Evolutionary conservation across 2,797 vertebrate genomes (phyloP), one percentile per base, ranked within the genome.

Genomic region (Danio aesculapii): DNA sequence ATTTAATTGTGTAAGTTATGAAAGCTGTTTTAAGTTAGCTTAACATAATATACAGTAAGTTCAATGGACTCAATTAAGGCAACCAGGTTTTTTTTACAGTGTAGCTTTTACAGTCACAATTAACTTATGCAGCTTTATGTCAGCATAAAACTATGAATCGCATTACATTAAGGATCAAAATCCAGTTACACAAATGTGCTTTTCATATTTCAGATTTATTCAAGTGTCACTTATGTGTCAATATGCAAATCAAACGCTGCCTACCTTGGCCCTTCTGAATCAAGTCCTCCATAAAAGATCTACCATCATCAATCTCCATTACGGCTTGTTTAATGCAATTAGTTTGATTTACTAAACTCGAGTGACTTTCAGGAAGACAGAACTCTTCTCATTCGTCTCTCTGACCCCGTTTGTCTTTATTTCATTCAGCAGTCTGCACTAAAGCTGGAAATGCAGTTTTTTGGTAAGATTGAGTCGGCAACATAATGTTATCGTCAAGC

Each of bases 201-300:
- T 49, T 49, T 67, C 16, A n/a, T 44, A 19, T 44, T 13, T 19
- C 1, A 16, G 0, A 53, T 19, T 58, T 14, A 39, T 47, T 47
- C 9, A 0, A 8, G 8, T 63, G 61, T 53, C n/a, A 6, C 19
- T 71, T 79, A n/a, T n/a, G n/a, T n/a, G n/a, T 71, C n/a, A 62
- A 68, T 47, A 70, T 59, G 76, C 39, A 81, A 75, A 58, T 81
- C 52, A 81, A 75, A 81, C 8, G 4, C 53, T 49, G 39, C 94
- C 91, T 94, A 94, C 94, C 93, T 94, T 94, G 94, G 86, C 91
- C 91, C 67, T 89, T 91, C 62, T 92, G 92, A 88, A 95, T 94
- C 89, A 94, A 76, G 89, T 88, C 89, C 85, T 95, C 94, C 92
- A 95, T 94, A 89, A 86, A 91, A 87, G 90, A 89, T 88, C 88